A percentile compares a stretch with the other conserved stretches of the same genome.
phyloP scores from a whole-genome alignment of 2,888 invertebrate genomes.

The Orchesellides sinensis region DNA sequence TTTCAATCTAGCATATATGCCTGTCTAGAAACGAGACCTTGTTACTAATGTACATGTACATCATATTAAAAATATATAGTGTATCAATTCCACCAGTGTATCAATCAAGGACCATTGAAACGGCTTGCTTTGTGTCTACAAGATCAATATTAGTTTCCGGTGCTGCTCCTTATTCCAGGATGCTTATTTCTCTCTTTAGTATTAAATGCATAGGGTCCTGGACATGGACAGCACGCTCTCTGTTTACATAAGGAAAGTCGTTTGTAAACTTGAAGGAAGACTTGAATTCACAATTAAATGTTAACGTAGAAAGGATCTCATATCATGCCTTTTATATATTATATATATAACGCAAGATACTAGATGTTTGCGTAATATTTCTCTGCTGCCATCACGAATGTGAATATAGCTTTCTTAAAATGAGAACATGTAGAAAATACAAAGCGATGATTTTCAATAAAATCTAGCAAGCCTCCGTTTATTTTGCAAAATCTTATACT shows the following conservation, averaged over 20 bases:
- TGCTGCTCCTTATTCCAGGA: background rate
- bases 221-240: background rate
- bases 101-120: constrained; percentile 3
- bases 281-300: constrained; percentile 14
- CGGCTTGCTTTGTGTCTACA: background rate
- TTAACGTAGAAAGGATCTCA: background rate
- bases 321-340: too few relatives aligned
- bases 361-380: too few relatives aligned
- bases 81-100: background rate
- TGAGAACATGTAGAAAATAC: too few relatives aligned
- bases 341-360: too few relatives aligned
- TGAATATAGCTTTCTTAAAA: too few relatives aligned
- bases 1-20: background rate
- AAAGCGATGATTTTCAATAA: too few relatives aligned
- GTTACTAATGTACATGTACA: background rate
- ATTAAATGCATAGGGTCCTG: too few relatives aligned
- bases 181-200: background rate
- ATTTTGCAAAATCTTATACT: too few relatives aligned
- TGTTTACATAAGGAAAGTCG: constrained; percentile 1
- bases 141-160: constrained; percentile 29
- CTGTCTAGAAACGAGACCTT: background rate
- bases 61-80: background rate
- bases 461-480: too few relatives aligned
- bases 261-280: background rate
- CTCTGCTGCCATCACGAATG: too few relatives aligned